Percentiles rank a stretch among this genome's conserved stretches.
phyloP scores from a whole-genome alignment of 2,797 vertebrate species.

The Crenuchus spilurus region DNA sequence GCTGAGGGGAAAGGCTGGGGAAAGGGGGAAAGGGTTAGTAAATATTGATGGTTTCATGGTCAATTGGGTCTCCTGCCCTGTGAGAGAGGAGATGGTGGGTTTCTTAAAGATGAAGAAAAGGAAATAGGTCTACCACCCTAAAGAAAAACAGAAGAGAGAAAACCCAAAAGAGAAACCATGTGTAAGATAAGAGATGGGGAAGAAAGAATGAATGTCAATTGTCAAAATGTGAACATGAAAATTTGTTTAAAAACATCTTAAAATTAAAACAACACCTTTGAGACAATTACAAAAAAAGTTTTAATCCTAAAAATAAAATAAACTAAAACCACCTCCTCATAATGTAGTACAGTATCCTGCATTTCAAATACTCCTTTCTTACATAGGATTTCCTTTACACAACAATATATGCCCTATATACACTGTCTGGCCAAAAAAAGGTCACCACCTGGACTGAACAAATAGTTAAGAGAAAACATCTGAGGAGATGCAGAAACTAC shows the following conservation, averaged over 20 bases:
- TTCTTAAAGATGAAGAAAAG: conserved; percentile 25
- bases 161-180: conserved; percentile 16
- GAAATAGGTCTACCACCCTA: conserved; percentile 40
- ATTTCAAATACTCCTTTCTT: too few species aligned
- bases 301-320: too few species aligned
- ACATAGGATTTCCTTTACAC: too few species aligned
- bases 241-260: background rate
- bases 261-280: too few species aligned
- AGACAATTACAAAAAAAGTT: too few species aligned
- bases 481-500: too few species aligned
- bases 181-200: background rate
- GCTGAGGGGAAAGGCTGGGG: background rate
- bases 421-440: too few species aligned
- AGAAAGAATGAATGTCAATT: conserved; percentile 7
- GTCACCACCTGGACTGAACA: too few species aligned
- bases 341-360: too few species aligned
- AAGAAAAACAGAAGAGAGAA: conserved; percentile 41
- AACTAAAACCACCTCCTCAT: too few species aligned
- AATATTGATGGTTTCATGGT: conserved; percentile 11
- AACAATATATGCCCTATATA: too few species aligned
- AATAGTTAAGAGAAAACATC: too few species aligned
- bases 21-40: background rate
- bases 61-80: background rate
- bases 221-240: background rate
- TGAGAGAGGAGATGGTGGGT: conserved; percentile 20